Conservation (phyloP, 2,888 invertebrate species). For the Galerucella nymphaeae region DNA sequence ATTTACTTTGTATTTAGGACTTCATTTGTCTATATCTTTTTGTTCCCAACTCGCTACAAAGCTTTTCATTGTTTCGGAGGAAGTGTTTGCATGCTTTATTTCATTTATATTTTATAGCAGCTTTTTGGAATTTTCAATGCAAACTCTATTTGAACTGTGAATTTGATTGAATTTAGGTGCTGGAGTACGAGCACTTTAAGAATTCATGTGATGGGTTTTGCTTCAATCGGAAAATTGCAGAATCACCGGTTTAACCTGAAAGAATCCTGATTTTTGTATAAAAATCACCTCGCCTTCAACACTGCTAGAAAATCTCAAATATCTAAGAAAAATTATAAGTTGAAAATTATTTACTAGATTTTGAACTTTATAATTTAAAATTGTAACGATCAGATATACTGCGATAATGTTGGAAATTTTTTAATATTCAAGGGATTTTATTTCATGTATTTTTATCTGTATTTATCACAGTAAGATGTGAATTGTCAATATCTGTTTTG, state of each 20-base stretch:
- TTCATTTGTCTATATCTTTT: neutral
- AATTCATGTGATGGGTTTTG: constrained; percentile 3
- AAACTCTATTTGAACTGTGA: neutral
- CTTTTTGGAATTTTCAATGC: neutral
- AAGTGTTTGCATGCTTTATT: neutral
- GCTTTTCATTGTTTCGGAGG: neutral
- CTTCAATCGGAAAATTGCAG: constrained; percentile 12
- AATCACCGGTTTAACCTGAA: neutral
- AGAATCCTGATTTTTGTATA: neutral
- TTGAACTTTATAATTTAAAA: too few relatives aligned
- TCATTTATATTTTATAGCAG: constrained; percentile 7
- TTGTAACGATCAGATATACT: too few relatives aligned
- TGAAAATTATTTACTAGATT: too few relatives aligned
- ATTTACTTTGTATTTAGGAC: too few relatives aligned
- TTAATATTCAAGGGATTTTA: too few relatives aligned
- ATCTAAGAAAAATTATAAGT: too few relatives aligned
- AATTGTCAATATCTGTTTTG: too few relatives aligned
- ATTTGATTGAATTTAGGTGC: constrained; percentile 8
- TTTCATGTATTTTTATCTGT: too few relatives aligned
- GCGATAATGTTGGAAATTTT: too few relatives aligned
- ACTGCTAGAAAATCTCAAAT: neutral
- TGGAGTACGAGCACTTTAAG: constrained; percentile 7
- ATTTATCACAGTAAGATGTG: too few relatives aligned
- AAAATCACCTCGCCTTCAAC: neutral
- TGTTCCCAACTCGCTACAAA: neutral